Evolutionary conservation across 2,797 vertebrate genomes (phyloP).

Genomic region (Garrulus glandarius): DNA sequence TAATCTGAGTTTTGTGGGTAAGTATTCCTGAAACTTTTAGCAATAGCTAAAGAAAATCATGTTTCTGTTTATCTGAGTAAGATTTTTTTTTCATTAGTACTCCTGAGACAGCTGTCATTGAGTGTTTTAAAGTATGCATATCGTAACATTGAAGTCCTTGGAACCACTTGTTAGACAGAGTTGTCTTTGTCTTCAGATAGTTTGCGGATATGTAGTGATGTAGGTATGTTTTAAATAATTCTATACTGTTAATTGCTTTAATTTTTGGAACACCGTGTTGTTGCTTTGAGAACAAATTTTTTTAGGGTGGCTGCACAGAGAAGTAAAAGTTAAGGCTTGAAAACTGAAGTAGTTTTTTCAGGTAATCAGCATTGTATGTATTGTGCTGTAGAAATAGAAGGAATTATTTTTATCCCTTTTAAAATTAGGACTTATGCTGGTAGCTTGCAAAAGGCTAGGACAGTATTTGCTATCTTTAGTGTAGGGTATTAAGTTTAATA

Average conservation of each 20-base stretch:
- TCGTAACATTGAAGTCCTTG: conserved; percentile 69
- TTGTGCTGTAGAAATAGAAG: conserved; percentile 73
- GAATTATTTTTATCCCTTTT: conserved; percentile 70
- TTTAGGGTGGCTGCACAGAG: conserved; percentile 64
- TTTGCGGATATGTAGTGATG: conserved; percentile 61
- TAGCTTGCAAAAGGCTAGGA: conserved; percentile 70
- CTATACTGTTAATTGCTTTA: conserved; percentile 65
- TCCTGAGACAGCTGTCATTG: conserved; percentile 66
- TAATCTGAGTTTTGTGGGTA: conserved; percentile 78
- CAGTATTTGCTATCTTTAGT: conserved; percentile 67
- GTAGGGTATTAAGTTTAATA: conserved; percentile 73
- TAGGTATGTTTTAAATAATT: conserved; percentile 69
- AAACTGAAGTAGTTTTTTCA: conserved; percentile 73
- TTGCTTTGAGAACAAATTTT: conserved; percentile 66
- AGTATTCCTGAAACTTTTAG: conserved; percentile 79
- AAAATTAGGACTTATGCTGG: conserved; percentile 60
- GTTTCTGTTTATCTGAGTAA: conserved; percentile 71
- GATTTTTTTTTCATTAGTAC: conserved; percentile 63
- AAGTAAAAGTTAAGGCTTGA: conserved; percentile 66
- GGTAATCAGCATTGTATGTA: conserved; percentile 75
- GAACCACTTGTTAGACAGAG: conserved; percentile 70
- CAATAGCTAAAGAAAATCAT: conserved; percentile 74
- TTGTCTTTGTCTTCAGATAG: conserved; percentile 68
- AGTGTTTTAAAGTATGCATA: conserved; percentile 72
- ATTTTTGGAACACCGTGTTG: conserved; percentile 64